Evolutionary conservation across 2,888 invertebrate genomes (phyloP), one percentile per base, ranked within the genome.

Genomic region (Plagodis dolabraria): DNA sequence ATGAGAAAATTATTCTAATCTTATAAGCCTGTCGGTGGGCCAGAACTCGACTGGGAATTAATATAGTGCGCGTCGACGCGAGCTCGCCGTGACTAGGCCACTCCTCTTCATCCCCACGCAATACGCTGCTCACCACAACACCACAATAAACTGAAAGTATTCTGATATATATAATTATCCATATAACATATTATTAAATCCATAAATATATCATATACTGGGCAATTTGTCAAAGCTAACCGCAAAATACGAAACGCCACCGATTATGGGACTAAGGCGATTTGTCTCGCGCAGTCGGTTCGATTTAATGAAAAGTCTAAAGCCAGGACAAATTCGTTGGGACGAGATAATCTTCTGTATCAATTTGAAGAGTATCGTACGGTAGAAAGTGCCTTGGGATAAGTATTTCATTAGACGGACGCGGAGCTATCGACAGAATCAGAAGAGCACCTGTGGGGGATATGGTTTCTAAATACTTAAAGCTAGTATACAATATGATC

Each of bases 1-100:
- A 91, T 85, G 92, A 86, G 88, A 86, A 87, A 92, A 92, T 92
- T 91, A 92, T 92, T 91, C 89, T 92, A 92, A 92, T 92, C 90
- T 89, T 86, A 87, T 89, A 89, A 87, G 87, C 88, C 85, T 87
- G 86, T 86, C 83, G 86, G 85, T 87, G 82, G 85, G 81, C 85
- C 83, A 78, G 83, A 86, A 83, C 83, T 83, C 79, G 77, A 78
- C 74, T 75, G 72, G 78, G 84, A 90, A 90, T 90, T 87, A 89
- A 88, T 89, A 87, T 83, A 80, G 77, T 82, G 79, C 80, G 78
- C 80, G 81, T 75, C 77, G 74, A 72, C 78, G 76, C 75, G 63
- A 59, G 65, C 58, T 68, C 67, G 65, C 59, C 60, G 65, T 59
- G 61, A 51, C 38, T 52, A 33, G 47, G 36, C 33, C 35, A 47